Evolutionary conservation across 2,888 invertebrate species (phyloP).

Genomic region (Synergus japonicus): DNA sequence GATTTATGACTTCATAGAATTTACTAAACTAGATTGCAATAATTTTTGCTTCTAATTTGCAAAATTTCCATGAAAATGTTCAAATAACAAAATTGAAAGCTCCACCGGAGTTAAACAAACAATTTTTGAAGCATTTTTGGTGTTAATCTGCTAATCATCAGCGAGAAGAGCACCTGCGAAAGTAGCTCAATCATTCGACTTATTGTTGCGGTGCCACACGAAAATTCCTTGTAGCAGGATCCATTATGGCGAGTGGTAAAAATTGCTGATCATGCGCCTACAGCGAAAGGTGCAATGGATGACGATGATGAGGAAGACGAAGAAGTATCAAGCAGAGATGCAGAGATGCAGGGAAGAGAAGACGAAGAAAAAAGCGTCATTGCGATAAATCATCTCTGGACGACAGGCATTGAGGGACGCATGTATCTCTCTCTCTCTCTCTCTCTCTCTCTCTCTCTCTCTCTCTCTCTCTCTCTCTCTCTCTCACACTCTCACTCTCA

Average conservation of each 20-base stretch:
- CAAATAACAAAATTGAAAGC: not conserved
- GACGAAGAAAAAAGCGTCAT: slow-evolving; percentile 38
- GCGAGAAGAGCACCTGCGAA: slow-evolving; percentile 54
- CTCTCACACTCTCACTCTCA: slow-evolving; percentile 58
- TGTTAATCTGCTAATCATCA: not conserved
- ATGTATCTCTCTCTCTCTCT: slow-evolving; percentile 55
- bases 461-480: slow-evolving; percentile 53
- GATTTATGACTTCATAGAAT: not conserved
- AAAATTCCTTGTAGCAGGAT: slow-evolving; percentile 34
- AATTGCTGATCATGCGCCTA: slow-evolving; percentile 43
- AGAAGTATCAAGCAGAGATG: slow-evolving; percentile 23
- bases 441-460: slow-evolving; percentile 57
- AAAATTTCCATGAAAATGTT: not conserved
- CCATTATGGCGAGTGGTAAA: slow-evolving; percentile 32
- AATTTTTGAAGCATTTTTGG: not conserved
- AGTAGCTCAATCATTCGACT: slow-evolving; percentile 60
- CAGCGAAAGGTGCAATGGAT: slow-evolving; percentile 37
- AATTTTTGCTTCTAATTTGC: not conserved
- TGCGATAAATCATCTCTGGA: slow-evolving; percentile 42
- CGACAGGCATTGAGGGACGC: slow-evolving; percentile 31
- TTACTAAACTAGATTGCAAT: too few species aligned
- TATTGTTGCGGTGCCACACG: slow-evolving; percentile 40
- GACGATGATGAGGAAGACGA: slow-evolving; percentile 36
- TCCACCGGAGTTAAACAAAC: not conserved
- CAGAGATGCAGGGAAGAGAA: slow-evolving; percentile 38